Conservation (phyloP, 2,797 vertebrate species). For the Pipistrellus kuhlii region DNA sequence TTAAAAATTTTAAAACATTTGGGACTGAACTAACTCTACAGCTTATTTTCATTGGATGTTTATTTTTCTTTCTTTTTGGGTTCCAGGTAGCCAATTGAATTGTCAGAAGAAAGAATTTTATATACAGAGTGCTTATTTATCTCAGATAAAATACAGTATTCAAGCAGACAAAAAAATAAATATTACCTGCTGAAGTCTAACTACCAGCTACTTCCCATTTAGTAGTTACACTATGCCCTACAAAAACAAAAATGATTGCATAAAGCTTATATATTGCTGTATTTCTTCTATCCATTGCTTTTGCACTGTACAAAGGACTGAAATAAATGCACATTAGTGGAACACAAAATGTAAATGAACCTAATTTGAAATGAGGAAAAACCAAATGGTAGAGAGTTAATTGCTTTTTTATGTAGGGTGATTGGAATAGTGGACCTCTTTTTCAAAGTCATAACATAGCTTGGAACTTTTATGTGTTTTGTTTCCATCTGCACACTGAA, state of each 20-base stretch:
- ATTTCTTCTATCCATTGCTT: slow-evolving; percentile 19
- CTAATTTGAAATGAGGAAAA: slow-evolving; percentile 32
- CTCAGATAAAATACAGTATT: slow-evolving; percentile 11
- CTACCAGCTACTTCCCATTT: slow-evolving; percentile 61
- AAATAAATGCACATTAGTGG: slow-evolving; percentile 32
- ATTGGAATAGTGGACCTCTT: slow-evolving; percentile 29
- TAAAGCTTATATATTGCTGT: slow-evolving; percentile 1
- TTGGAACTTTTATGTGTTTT: background rate
- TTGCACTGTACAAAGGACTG: background rate
- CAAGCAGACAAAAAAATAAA: slow-evolving; percentile 33
- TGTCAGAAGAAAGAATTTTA: background rate
- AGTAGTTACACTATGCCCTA: slow-evolving; percentile 79
- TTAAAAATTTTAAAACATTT: slow-evolving; percentile 32
- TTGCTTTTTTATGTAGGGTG: slow-evolving; percentile 23
- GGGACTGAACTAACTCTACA: background rate
- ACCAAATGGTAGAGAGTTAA: background rate
- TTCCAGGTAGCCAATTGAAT: slow-evolving; percentile 3
- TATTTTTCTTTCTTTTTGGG: slow-evolving; percentile 60
- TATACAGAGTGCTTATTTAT: background rate
- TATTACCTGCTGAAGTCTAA: background rate
- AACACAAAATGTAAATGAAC: slow-evolving; percentile 45
- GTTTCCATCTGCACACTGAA: background rate
- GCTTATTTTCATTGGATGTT: background rate
- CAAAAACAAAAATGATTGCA: slow-evolving; percentile 43
- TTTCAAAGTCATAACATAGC: background rate